Evolutionary conservation across 2,797 vertebrate genomes (phyloP), one percentile per base, ranked within the genome.

Genomic region (Molothrus aeneus): DNA sequence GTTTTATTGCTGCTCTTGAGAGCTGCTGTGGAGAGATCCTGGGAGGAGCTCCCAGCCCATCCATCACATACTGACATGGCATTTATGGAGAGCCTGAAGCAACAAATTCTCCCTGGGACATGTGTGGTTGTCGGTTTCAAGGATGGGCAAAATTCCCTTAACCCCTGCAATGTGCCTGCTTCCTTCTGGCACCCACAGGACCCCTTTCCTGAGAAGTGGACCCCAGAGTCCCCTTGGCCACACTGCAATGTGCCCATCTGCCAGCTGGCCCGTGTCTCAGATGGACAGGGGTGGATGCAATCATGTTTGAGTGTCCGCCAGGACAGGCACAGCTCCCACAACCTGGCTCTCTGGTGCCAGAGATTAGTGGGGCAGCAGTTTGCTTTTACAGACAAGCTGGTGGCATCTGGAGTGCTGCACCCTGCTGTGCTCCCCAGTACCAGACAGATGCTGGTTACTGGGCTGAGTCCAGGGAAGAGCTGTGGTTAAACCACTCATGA

Each of bases 101-200:
- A 45, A 66, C 34, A 82, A 79, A 85, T 89, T 69, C 51, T 73
- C n/a, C 45, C 29, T 48, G 68, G 66, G 64, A 85, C 1, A 3
- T 40, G 26, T 3, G 11, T 47, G 38, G 21, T 11, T 66, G 20
- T n/a, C 0, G 0, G 17, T 45, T n/a, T 78, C 69, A 83, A 86
- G 75, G 53, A 26, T 0, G 0, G 60, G 51, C 51, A 90, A 54
- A 88, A 32, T 36, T 53, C 47, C 57, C 0, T 0, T 29, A 48
- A 25, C 4, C 13, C 3, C 16, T 29, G 24, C 32, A 42, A 29
- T n/a, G 24, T 48, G 31, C 32, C 45, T 16, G 42, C 24, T 88
- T 38, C 61, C 43, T 74, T 54, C 77, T 3, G 4, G 42, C 32
- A 26, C 32, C 25, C 13, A 6, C 10, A 38, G 56, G 34, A 16